These are phyloP conservation scores for Diachasmimorpha longicaudata DNA, from an alignment of 1,140 invertebrate species.

Conservation along the genomic window DNA sequence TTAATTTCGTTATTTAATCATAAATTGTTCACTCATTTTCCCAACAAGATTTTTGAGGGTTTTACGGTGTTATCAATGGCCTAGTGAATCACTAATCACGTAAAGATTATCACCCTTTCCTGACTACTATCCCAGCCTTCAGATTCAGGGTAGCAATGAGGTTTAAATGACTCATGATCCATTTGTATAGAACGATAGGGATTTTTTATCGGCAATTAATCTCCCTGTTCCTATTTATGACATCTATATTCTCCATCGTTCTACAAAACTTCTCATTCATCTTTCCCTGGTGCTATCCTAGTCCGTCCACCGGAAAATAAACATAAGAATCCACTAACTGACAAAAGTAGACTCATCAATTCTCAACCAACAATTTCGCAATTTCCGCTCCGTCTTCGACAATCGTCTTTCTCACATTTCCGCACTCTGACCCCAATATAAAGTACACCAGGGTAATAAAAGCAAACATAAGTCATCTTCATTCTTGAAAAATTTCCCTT, in stretches of 20 bases:
- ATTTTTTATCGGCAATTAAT: too few relatives aligned
- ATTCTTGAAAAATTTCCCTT: neutral
- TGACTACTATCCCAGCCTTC: too few relatives aligned
- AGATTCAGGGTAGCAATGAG: too few relatives aligned
- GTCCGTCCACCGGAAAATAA: constrained; percentile 38
- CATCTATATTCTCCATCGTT: too few relatives aligned
- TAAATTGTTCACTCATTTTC: neutral
- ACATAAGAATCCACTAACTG: neutral
- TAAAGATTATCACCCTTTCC: neutral
- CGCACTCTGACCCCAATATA: neutral
- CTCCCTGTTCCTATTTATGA: too few relatives aligned
- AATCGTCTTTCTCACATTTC: neutral
- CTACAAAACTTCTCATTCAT: too few relatives aligned
- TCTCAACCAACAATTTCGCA: neutral
- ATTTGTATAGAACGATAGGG: too few relatives aligned
- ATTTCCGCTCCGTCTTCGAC: neutral
- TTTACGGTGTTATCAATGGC: neutral
- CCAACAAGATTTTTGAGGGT: too few relatives aligned
- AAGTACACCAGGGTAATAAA: neutral
- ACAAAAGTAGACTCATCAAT: neutral
- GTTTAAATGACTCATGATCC: too few relatives aligned
- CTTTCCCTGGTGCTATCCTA: too few relatives aligned
- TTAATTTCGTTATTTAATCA: neutral
- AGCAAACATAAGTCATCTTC: neutral
- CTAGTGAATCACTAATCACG: neutral